Percentiles rank a stretch among this genome's conserved stretches.
phyloP scores from a whole-genome alignment of 2,113 vertebrate genomes.

The Phoxinus phoxinus region DNA sequence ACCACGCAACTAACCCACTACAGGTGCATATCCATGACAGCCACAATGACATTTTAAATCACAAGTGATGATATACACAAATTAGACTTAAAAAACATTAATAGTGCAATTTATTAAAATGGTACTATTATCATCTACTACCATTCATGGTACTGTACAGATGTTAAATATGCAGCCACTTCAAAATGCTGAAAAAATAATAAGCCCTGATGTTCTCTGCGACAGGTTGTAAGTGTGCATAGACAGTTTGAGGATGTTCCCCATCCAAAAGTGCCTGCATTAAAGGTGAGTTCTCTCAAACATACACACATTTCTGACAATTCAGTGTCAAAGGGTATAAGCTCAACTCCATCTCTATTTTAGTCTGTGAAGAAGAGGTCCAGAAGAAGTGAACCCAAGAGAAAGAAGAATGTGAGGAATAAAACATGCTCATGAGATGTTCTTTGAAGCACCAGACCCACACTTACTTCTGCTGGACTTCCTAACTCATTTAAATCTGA shows the following conservation, averaged over 20 bases:
- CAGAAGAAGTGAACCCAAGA: conserved; percentile 36
- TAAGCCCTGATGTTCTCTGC: not conserved
- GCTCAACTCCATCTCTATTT: conserved; percentile 21
- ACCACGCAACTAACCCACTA: conserved; percentile 11
- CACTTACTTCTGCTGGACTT: not conserved
- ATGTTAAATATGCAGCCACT: not conserved
- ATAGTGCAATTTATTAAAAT: not conserved
- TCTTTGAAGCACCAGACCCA: not conserved
- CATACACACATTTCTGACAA: not conserved
- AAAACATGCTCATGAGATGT: conserved; percentile 22
- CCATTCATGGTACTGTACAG: not conserved
- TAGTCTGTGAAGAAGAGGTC: conserved; percentile 29
- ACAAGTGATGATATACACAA: not conserved
- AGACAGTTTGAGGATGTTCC: not conserved
- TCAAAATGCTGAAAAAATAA: not conserved
- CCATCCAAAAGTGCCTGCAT: not conserved
- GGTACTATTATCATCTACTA: not conserved
- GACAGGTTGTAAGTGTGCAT: conserved; percentile 37
- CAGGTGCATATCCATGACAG: conserved; percentile 40
- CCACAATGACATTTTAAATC: not conserved
- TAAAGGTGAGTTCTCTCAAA: conserved; percentile 38
- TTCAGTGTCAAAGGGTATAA: not conserved
- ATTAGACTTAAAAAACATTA: not conserved
- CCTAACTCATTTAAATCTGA: not conserved
- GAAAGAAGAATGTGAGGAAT: conserved; percentile 33